Evolutionary conservation across 2,113 vertebrate species (phyloP), one percentile per base, ranked within the genome.

Genomic region (Pristiophorus japonicus): DNA sequence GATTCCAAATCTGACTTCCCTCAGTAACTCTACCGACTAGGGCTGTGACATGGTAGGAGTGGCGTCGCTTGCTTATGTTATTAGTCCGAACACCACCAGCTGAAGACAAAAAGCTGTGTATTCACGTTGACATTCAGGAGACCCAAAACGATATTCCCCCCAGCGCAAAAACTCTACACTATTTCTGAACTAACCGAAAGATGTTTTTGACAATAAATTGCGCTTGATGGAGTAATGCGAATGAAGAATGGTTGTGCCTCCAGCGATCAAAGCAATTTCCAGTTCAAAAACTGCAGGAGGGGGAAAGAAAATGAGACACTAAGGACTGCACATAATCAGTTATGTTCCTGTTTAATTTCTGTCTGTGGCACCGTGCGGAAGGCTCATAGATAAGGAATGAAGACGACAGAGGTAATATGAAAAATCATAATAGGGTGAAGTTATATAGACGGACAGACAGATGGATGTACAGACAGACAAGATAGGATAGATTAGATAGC

Each of bases 201-300:
- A 92, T 92, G 34, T 92, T 92, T 90, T 65, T 38, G 59, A 92
- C 88, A 65, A 65, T 65, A 63, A 92, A 63, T 92, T 42, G 59
- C 59, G 7, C 65, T 92, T 92, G 88, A 92, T 92, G 59, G 88
- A 65, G 34, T 92, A 92, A 92, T 92, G 88, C 16, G 88, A 92
- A 65, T 92, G 59, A 92, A 22, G 59, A 18, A 63, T 92, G 34
- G 30, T 22, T 91, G 59, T 63, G 88, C 88, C 59, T 65, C 59
- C 88, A 92, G 88, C 88, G 63, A 27, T 65, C 59, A 65, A 92
- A 62, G 59, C 88, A 92, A 92, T 92, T 92, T 92, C 4, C 75
- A 22, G 75, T 20, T 81, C 75, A 18, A 92, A 63, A 84, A 84
- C 55, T 22, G 75, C 47, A 84, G 75, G 75, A 63, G 95, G 95